These are phyloP conservation scores for Esox masquinongy DNA, from an alignment of 2,797 vertebrate genomes.

Conservation along the genomic window DNA sequence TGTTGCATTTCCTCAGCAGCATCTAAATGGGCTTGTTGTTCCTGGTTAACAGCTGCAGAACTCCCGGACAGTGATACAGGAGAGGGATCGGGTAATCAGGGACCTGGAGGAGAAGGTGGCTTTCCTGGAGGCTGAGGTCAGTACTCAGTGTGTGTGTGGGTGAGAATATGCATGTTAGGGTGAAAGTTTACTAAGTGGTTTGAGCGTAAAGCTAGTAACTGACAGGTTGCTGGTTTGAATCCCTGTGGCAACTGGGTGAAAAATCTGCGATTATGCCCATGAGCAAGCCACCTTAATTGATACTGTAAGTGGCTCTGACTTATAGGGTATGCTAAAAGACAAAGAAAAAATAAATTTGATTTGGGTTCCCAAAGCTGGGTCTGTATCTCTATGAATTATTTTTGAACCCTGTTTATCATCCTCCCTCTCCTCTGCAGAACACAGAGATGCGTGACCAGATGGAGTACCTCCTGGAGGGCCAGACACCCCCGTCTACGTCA, in stretches of 20 bases:
- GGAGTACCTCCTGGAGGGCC: constrained; percentile 76
- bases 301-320: no score
- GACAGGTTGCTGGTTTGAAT: no score
- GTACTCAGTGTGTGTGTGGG: neutral
- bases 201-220: no score
- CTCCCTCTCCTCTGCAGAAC: constrained; percentile 74
- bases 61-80: constrained; percentile 82
- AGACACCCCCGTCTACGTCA: constrained; percentile 37
- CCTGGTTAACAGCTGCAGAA: constrained; percentile 83
- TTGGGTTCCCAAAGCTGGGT: neutral
- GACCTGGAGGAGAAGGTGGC: constrained; percentile 89
- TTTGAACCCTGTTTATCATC: constrained; percentile 10
- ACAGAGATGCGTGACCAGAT: constrained; percentile 90
- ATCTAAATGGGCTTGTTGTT: neutral
- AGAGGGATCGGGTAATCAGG: constrained; percentile 80
- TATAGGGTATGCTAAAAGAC: no score
- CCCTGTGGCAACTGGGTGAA: no score
- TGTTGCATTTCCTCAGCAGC: constrained; percentile 1
- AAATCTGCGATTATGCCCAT: no score
- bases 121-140: constrained; percentile 91
- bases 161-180: neutral
- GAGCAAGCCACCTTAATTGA: no score
- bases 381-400: neutral
- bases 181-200: neutral
- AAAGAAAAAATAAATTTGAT: neutral